A percentile compares a stretch with the other conserved stretches of the same genome.
Conservation (phyloP, 2,113 vertebrate genomes). For the Xyliphius kryptos region DNA sequence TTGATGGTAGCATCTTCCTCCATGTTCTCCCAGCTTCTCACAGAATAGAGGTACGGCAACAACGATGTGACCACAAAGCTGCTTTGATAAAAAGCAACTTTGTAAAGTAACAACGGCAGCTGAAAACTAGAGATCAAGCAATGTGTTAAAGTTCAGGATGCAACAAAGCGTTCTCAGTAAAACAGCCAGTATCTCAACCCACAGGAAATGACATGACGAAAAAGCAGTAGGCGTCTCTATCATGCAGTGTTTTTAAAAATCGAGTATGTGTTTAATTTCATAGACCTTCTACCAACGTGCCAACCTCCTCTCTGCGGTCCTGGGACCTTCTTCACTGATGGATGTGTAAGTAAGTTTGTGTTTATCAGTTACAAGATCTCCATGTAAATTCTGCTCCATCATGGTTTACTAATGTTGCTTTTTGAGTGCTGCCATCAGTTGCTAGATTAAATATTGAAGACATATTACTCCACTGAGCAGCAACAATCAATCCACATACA, state of each 20-base stretch:
- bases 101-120: neutral
- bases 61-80: no score
- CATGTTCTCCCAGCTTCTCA: conserved; percentile 40
- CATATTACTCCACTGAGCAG: no score
- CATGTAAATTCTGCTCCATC: neutral
- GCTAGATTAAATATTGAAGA: no score
- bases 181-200: neutral
- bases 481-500: no score
- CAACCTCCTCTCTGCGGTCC: no score
- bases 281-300: no score
- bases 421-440: no score
- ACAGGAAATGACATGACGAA: neutral
- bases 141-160: neutral
- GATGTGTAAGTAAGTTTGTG: neutral
- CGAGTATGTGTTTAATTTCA: no score
- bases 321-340: neutral
- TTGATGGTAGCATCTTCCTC: conserved; percentile 13
- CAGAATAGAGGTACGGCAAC: no score
- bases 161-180: neutral
- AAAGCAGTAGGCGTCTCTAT: neutral
- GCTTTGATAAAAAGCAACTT: neutral
- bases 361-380: neutral
- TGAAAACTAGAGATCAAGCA: neutral
- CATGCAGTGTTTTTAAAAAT: neutral
- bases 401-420: no score